Base-by-base conservation (phyloP, 2,113 vertebrate genomes). In the Apeltes quadracus region DNA sequence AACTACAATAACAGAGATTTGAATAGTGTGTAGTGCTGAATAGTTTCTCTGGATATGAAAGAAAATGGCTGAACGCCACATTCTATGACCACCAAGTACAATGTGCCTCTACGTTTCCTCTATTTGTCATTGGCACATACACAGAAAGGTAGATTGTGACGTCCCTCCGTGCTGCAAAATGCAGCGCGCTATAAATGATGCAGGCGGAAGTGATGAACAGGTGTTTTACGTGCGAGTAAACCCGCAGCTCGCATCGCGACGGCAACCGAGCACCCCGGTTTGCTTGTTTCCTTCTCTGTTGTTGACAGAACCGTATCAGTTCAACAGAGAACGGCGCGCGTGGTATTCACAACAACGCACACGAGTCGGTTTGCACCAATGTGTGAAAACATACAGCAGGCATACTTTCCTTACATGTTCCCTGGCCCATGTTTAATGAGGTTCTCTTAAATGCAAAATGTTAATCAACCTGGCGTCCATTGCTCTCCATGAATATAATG, bases 11-110 rank as follows among this genome's bases (percentile, higher is more conserved):
- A 23, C 18, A 53, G 22, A 62, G 53, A 82, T 65, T 76, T 65
- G 58, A 69, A 44, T 65, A 69, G 48, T 61, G 58, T 75, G 74
- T 67, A 79, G 32, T 61, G 44, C 15, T 75, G 67, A 83, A 78
- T 7, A 50, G 41, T 58, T 67, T 29, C 39, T 25, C 18, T 11
- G 43, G 38, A 43, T 51, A 41, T 34, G 20, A 29, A 20, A 39
- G 12, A 34, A 58, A 48, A 59, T 3, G 58, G 20, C 39, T 50
- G 2, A 15, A 16, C n/a, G 67, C 53, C 46, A 64, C 22, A 57
- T 70, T 74, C 50, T 61, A 71, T 72, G 22, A 68, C 64, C 34
- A n/a, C 12, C 59, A 16, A 72, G 44, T 55, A 71, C 58, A 22
- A 72, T 44, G 23, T 25, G 3, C 61, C 78, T 59, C 8, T 36